Evolutionary conservation across 1,140 invertebrate genomes (phyloP).

Genomic region (Bombus polaris): DNA sequence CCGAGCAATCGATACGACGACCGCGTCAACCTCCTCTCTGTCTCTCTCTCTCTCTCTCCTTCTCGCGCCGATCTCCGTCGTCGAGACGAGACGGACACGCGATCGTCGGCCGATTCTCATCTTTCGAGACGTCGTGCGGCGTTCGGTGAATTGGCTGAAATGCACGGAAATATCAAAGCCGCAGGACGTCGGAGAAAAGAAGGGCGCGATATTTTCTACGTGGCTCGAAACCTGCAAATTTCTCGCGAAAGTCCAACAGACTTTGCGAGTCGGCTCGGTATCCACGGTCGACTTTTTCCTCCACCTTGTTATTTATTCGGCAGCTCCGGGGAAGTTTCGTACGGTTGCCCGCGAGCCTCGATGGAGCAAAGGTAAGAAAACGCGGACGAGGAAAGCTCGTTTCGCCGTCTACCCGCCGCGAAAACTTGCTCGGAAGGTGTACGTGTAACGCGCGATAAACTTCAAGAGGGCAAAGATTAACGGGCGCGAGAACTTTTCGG

Average conservation of each 20-base stretch:
- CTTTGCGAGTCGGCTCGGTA: constrained; percentile 5
- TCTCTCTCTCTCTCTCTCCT: not conserved
- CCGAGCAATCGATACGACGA: constrained; percentile 54
- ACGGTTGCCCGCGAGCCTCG: constrained; percentile 28
- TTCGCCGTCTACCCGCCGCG: constrained; percentile 2
- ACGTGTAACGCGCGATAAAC: constrained; percentile 62
- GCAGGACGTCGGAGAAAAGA: not conserved
- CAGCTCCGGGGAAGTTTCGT: constrained; percentile 14
- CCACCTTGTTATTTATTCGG: constrained; percentile 38
- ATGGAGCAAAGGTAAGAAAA: constrained; percentile 34
- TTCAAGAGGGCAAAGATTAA: constrained; percentile 63
- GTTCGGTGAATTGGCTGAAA: not conserved
- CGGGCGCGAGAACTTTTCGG: constrained; percentile 57
- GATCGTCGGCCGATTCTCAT: no score
- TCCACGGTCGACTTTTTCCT: constrained; percentile 26
- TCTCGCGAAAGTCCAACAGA: not conserved
- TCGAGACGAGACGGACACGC: not conserved
- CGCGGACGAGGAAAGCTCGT: not conserved
- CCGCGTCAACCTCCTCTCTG: not conserved
- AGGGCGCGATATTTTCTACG: not conserved
- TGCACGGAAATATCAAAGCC: not conserved
- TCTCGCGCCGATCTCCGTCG: not conserved
- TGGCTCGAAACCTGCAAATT: not conserved
- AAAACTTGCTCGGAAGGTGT: constrained; percentile 50
- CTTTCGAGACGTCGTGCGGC: no score